Evolutionary conservation across 2,797 vertebrate species (phyloP), one percentile per base, ranked within the genome.

Genomic region (Lutra lutra): DNA sequence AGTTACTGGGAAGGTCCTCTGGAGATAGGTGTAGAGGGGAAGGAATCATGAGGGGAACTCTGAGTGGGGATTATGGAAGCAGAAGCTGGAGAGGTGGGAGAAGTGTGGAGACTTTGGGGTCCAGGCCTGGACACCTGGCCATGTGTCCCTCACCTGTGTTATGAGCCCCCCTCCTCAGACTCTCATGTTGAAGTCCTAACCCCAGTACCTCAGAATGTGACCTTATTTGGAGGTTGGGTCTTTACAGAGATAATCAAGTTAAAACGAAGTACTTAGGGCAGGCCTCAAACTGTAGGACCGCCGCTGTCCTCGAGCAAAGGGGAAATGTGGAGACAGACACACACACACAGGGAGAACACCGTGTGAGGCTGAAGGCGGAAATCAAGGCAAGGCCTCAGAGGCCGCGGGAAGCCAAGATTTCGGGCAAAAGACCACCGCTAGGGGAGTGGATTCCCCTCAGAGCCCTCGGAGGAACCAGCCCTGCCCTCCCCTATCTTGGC

Each of bases 1-100:
- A 95, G 97, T 95, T 62, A 89, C 94, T 70, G 77, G 88, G 92
- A 83, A 64, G 17, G 38, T 66, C 91, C 88, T 95, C 58, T 88
- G 91, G 90, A 92, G 78, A 86, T 17, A n/a, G 66, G 68, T 8
- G 2, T 54, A 89, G 82, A 82, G 78, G 79, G 7, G 29, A 79
- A 91, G 43, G 48, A 58, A 43, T 86, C 60, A n/a, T 4, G 1
- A 60, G 11, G 58, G 11, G 14, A 15, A 29, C 64, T 43, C 56
- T 17, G 12, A 18, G 48, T 5, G n/a, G 62, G 25, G 5, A 13
- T 78, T 54, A 20, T 0, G 46, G 68, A 43, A 56, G 35, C n/a
- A 17, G 40, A 70, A 56, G n/a, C 72, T 87, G 8, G 1, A 32
- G 13, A 15, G 35, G 18, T 3, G 14, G 10, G 21, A 23, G 73